Conservation (phyloP, 2,888 invertebrate species). For the Nymphalis c-album region DNA sequence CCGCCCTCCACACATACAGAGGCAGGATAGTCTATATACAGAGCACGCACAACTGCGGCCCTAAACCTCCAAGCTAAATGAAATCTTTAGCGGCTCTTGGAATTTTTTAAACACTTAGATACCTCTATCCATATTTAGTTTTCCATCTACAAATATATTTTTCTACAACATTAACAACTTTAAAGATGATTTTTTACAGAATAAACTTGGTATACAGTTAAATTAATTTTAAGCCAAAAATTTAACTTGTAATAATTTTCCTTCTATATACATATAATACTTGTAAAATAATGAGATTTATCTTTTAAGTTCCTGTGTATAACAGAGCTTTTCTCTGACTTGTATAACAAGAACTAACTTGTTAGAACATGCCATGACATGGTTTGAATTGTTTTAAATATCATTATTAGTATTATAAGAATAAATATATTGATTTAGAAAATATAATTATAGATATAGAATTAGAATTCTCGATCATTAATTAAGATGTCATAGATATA, state of each 20-base stretch:
- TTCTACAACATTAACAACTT: too few species aligned
- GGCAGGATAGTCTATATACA: conserved; percentile 75
- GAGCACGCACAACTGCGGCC: conserved; percentile 73
- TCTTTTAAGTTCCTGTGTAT: neutral
- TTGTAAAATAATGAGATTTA: neutral
- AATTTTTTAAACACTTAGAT: neutral
- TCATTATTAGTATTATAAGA: conserved; percentile 18
- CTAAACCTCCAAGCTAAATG: conserved; percentile 57
- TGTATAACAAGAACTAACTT: conserved; percentile 31
- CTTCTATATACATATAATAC: neutral
- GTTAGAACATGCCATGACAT: conserved; percentile 25
- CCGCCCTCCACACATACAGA: conserved; percentile 72
- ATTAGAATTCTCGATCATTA: conserved; percentile 8
- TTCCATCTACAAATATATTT: too few species aligned
- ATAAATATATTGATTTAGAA: conserved; percentile 7
- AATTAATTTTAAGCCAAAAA: too few species aligned
- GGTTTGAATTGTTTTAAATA: conserved; percentile 23
- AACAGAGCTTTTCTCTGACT: conserved; percentile 9
- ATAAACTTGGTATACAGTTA: too few species aligned
- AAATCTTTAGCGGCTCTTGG: neutral
- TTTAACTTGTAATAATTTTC: too few species aligned
- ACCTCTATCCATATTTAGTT: neutral
- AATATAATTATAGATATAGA: conserved; percentile 5
- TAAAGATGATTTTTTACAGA: too few species aligned
- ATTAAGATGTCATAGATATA: neutral